phyloP scores from a whole-genome alignment of 2,888 invertebrate genomes.

The Electrophaes corylata region DNA sequence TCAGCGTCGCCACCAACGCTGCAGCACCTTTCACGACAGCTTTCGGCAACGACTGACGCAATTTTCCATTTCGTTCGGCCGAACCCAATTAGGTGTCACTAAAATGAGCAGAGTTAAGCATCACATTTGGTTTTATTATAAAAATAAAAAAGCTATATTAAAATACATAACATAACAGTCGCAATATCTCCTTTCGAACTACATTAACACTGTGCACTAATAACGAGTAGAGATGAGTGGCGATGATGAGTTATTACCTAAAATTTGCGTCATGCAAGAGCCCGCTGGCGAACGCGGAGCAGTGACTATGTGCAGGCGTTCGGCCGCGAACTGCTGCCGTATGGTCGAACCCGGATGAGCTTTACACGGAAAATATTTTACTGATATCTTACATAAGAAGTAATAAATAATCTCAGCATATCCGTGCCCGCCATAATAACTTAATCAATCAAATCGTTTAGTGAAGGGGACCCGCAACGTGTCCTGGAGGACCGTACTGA shows the following conservation, averaged over 20 bases:
- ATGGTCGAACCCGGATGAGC: conserved; percentile 43
- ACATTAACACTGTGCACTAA: conserved; percentile 81
- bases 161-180: conserved; percentile 81
- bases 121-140: conserved; percentile 76
- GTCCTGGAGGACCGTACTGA: conserved; percentile 82
- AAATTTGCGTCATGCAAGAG: conserved; percentile 46
- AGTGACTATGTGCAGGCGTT: conserved; percentile 74
- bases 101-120: conserved; percentile 66
- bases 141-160: conserved; percentile 78
- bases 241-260: conserved; percentile 60
- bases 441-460: conserved; percentile 52
- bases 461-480: conserved; percentile 78
- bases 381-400: conserved; percentile 41
- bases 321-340: conserved; percentile 51
- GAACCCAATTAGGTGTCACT: conserved; percentile 50
- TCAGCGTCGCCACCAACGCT: conserved; percentile 25
- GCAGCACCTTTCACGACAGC: conserved; percentile 74
- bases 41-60: conserved; percentile 67
- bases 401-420: conserved; percentile 62
- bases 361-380: conserved; percentile 15
- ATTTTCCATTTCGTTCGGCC: conserved; percentile 48
- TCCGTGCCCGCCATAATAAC: conserved; percentile 57
- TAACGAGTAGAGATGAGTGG: conserved; percentile 77
- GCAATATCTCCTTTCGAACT: conserved; percentile 71
- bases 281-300: conserved; percentile 58